Percentiles rank a stretch among this genome's conserved stretches.
Evolutionary conservation across 1,140 invertebrate species (phyloP).

Genomic region (Heliconius congener): DNA sequence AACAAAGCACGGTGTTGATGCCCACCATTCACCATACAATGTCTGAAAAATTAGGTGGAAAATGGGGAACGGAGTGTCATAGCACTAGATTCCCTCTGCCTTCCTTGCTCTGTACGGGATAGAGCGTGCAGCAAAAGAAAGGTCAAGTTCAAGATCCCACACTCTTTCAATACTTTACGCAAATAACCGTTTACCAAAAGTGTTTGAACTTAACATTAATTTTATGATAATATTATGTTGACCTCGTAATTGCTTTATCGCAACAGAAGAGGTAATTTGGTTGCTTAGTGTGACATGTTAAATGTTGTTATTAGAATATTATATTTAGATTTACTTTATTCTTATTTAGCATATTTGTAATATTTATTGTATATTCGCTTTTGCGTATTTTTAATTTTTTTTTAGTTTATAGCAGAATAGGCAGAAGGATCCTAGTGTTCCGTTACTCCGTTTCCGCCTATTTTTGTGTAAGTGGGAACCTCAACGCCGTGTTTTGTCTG

Average conservation of each 20-base stretch:
- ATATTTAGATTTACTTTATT: background rate
- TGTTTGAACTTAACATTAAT: conserved; percentile 21
- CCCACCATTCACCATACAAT: too few relatives aligned
- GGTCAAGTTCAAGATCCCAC: conserved; percentile 39
- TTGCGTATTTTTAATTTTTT: background rate
- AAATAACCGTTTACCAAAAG: conserved; percentile 10
- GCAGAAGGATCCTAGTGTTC: too few relatives aligned
- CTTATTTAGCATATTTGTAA: background rate
- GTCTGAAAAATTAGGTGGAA: too few relatives aligned
- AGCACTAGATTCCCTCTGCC: too few relatives aligned
- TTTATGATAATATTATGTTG: background rate
- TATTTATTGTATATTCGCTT: too few relatives aligned
- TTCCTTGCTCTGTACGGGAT: too few relatives aligned
- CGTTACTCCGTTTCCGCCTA: too few relatives aligned
- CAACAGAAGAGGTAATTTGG: background rate
- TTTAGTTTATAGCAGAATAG: too few relatives aligned
- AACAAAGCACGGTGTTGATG: too few relatives aligned
- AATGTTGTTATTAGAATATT: background rate
- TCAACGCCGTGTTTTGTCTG: too few relatives aligned
- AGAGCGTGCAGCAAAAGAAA: background rate
- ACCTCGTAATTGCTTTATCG: conserved; percentile 10
- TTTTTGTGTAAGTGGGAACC: too few relatives aligned
- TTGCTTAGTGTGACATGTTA: background rate
- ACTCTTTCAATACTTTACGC: conserved; percentile 26
- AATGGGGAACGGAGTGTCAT: too few relatives aligned